phyloP scores from a whole-genome alignment of 2,888 invertebrate species.

The Keiferia lycopersicella region DNA sequence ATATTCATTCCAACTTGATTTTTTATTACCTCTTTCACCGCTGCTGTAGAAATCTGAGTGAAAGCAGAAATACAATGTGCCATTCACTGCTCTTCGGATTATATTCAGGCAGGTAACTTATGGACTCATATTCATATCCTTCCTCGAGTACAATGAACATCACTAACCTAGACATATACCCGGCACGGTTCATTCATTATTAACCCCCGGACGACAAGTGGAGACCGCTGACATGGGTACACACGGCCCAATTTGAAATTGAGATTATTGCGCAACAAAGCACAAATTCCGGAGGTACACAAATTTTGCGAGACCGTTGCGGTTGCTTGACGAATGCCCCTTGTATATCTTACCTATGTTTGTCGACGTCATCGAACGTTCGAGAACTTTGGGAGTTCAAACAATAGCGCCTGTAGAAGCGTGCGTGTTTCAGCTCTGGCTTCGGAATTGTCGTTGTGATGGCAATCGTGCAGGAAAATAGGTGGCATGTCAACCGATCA shows the following conservation, averaged over 20 bases:
- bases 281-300: conserved; percentile 32
- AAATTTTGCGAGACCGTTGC: conserved; percentile 25
- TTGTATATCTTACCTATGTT: conserved; percentile 11
- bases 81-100: too few species aligned
- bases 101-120: not conserved
- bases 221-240: conserved; percentile 33
- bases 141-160: not conserved
- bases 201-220: conserved; percentile 18
- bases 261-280: conserved; percentile 35
- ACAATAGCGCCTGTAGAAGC: not conserved
- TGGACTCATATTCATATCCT: not conserved
- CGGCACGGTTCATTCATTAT: conserved; percentile 18
- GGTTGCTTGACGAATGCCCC: conserved; percentile 21
- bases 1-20: too few species aligned
- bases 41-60: too few species aligned
- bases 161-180: conserved; percentile 7
- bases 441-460: not conserved
- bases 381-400: conserved; percentile 2
- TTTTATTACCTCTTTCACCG: too few species aligned
- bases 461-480: not conserved
- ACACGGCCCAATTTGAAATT: conserved; percentile 33
- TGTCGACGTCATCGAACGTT: conserved; percentile 7
- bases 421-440: not conserved
- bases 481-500: not conserved
- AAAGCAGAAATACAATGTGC: too few species aligned